Base-by-base conservation (phyloP, 2,888 invertebrate species). In the Drosophila koepferae region DNA sequence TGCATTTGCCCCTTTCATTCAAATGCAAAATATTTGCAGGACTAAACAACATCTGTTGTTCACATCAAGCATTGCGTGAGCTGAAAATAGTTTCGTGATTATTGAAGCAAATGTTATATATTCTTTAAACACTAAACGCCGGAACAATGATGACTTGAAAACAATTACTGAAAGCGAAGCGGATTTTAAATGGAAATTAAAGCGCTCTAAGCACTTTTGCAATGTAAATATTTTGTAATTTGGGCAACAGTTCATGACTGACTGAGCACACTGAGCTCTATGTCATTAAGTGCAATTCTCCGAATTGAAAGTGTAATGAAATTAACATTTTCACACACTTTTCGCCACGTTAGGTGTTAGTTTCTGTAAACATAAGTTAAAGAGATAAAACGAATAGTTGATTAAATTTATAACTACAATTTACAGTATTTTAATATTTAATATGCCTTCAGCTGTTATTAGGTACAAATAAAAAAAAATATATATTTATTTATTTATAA, bases 1-100 rank as follows among this genome's bases (percentile, higher is more conserved):
- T 76, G 61, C 77, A 71, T 76, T 74, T 63, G 56, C 58, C 38
- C 41, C 41, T 72, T 67, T 46, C 49, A 64, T 74, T 55, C 43
- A 66, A 74, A 71, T 71, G 53, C 54, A 44, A 65, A 61, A 51
- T 63, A 67, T 63, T 66, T 61, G n/a, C 23, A 18, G 66, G 36
- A 44, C 49, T 31, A 51, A 31, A 72, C 59, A 43, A 40, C 55
- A 62, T 44, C 53, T 64, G 53, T 38, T 48, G 14, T 40, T 43
- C 20, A 12, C 20, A 14, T 1, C 53, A 5, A 18, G 43, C 23
- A 69, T 43, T 41, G 49, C 38, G 18, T 53, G 53, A 53, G 31
- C 14, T 41, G 34, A 10, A 64, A 60, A 65, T 73, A 72, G 40
- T 44, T 53, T 56, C 18, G 14, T 28, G 53, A 59, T 53, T 72